Percentiles rank a stretch among this genome's conserved stretches.
Conservation (phyloP, 2,113 vertebrate species). For the Podiceps cristatus region DNA sequence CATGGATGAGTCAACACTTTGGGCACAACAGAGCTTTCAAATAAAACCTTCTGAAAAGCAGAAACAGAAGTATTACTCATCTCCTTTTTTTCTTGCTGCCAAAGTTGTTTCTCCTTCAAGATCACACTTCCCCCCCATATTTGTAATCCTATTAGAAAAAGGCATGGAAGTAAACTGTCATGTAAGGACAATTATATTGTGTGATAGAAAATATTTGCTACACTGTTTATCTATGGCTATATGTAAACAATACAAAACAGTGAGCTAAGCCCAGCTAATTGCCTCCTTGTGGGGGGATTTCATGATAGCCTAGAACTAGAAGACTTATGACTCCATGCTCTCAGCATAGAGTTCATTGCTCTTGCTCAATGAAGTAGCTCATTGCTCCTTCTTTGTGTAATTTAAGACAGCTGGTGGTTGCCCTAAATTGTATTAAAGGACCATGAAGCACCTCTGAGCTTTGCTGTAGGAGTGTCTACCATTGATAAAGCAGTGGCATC, state of each 20-base stretch:
- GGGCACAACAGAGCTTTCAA: slow-evolving; percentile 17
- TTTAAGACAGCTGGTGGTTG: neutral
- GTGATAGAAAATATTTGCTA: neutral
- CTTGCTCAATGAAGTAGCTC: neutral
- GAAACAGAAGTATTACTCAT: slow-evolving; percentile 47
- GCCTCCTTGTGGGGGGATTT: neutral
- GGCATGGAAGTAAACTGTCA: neutral
- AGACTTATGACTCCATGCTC: neutral
- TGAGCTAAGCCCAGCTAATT: neutral
- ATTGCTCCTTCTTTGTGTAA: neutral
- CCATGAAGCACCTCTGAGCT: neutral
- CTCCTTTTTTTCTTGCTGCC: slow-evolving; percentile 1
- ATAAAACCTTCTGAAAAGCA: slow-evolving; percentile 33
- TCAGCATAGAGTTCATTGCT: neutral
- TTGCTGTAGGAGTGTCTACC: neutral
- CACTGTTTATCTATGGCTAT: neutral
- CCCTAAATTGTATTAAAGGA: neutral
- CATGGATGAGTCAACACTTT: neutral
- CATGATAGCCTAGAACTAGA: neutral
- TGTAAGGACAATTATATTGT: neutral
- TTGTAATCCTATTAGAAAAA: slow-evolving; percentile 7
- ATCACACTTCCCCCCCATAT: neutral
- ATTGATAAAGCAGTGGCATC: neutral
- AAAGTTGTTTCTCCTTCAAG: slow-evolving; percentile 16
- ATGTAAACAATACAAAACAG: neutral